Conservation (phyloP, 2,797 vertebrate genomes). For the Eospalax fontanierii region DNA sequence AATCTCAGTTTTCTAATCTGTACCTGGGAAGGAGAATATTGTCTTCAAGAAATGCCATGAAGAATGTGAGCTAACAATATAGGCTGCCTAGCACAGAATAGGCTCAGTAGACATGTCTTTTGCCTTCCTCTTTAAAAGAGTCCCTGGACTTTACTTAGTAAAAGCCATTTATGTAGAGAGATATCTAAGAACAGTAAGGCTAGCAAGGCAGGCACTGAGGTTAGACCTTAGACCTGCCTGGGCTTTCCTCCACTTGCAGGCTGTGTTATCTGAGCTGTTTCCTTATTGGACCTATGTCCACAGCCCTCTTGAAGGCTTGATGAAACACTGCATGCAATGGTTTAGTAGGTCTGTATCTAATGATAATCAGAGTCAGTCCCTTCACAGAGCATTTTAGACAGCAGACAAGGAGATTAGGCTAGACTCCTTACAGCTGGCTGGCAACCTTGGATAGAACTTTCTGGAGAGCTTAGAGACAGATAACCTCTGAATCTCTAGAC, state of each 20-base stretch:
- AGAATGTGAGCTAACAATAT: background rate
- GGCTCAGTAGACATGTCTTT: background rate
- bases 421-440: background rate
- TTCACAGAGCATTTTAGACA: background rate
- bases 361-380: background rate
- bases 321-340: background rate
- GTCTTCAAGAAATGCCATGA: background rate
- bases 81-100: background rate
- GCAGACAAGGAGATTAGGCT: background rate
- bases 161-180: background rate
- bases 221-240: background rate
- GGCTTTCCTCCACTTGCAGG: background rate
- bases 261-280: background rate
- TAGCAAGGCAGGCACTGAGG: background rate
- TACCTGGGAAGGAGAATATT: background rate
- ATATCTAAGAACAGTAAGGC: background rate
- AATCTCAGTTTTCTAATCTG: constrained; percentile 20
- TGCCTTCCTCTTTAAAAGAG: background rate
- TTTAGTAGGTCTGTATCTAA: background rate
- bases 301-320: background rate
- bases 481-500: background rate
- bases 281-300: background rate
- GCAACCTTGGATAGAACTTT: background rate
- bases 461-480: background rate
- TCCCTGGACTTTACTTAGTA: background rate